These are phyloP conservation scores for Mus spicilegus DNA, from an alignment of 2,113 vertebrate species.

Conservation along the genomic window DNA sequence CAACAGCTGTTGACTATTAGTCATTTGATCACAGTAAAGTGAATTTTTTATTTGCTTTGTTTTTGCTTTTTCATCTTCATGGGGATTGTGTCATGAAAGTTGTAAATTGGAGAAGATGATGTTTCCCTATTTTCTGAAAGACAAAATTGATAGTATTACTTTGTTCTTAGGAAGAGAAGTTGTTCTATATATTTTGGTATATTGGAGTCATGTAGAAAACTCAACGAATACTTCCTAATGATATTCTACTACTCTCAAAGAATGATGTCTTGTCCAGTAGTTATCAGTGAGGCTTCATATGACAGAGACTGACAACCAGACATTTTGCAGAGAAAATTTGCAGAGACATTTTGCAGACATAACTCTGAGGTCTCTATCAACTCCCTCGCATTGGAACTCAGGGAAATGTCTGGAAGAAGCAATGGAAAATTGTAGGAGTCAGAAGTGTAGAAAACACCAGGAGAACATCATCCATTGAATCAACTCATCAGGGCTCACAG, in stretches of 20 bases:
- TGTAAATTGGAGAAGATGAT: slow-evolving; percentile 48
- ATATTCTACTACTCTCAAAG: background rate
- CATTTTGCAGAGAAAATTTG: background rate
- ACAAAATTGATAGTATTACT: slow-evolving; percentile 53
- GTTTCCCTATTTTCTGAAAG: slow-evolving; percentile 45
- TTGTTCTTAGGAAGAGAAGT: slow-evolving; percentile 61
- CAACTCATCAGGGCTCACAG: background rate
- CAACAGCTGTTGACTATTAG: slow-evolving; percentile 56
- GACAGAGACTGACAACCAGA: background rate
- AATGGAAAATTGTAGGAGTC: background rate
- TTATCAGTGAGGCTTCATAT: background rate
- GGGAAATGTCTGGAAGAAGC: too few species aligned
- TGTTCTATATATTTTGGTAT: slow-evolving; percentile 39
- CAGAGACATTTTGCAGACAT: background rate
- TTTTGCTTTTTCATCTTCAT: background rate
- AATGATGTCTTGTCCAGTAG: too few species aligned
- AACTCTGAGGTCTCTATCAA: background rate
- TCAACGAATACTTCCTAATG: background rate
- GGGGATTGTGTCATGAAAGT: background rate
- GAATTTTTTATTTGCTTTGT: slow-evolving; percentile 24
- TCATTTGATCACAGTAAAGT: slow-evolving; percentile 20
- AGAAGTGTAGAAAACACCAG: background rate
- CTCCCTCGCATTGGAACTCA: background rate
- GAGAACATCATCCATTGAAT: background rate
- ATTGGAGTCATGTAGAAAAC: background rate